Percentiles rank a stretch among this genome's conserved stretches.
Evolutionary conservation across 1,140 invertebrate species (phyloP).

Genomic region (Micrasema minimum): DNA sequence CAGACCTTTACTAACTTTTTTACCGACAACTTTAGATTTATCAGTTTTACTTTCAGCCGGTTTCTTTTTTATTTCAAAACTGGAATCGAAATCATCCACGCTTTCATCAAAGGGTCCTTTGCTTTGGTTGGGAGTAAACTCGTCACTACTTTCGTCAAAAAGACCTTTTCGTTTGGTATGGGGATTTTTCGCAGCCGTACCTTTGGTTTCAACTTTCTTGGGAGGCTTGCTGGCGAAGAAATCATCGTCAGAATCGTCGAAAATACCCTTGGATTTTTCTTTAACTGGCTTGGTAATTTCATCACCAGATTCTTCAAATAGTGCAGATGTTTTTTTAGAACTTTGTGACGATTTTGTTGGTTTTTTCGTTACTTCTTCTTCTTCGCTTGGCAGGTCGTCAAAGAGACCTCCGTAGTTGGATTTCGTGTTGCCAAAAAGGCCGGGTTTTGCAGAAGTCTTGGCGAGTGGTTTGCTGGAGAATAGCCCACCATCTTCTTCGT

Average conservation of each 20-base stretch:
- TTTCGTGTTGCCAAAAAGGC: slow-evolving; percentile 30
- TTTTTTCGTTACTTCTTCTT: slow-evolving; percentile 4
- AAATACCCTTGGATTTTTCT: slow-evolving; percentile 32
- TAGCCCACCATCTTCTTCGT: slow-evolving; percentile 55
- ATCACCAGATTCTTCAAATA: slow-evolving; percentile 15
- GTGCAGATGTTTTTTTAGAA: slow-evolving; percentile 13
- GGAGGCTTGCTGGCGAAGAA: slow-evolving; percentile 53
- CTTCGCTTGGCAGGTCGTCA: slow-evolving; percentile 52
- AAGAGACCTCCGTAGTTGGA: slow-evolving; percentile 54
- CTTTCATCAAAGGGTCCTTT: slow-evolving; percentile 30
- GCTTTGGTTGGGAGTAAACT: background rate
- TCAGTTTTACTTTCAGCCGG: background rate
- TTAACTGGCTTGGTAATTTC: slow-evolving; percentile 15
- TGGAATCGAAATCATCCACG: slow-evolving; percentile 21
- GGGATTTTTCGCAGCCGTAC: background rate
- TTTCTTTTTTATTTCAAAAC: slow-evolving; percentile 25
- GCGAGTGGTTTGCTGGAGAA: slow-evolving; percentile 38
- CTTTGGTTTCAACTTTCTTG: slow-evolving; percentile 26
- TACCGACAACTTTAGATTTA: background rate
- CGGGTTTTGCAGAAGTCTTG: slow-evolving; percentile 12
- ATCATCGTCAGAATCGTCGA: slow-evolving; percentile 55
- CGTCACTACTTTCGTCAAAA: slow-evolving; percentile 32
- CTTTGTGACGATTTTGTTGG: background rate
- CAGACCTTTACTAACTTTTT: slow-evolving; percentile 3
- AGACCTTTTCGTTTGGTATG: slow-evolving; percentile 10